Evolutionary conservation across 1,140 invertebrate species (phyloP), one percentile per base, ranked within the genome.

Genomic region (Melipona quadrifasciata): DNA sequence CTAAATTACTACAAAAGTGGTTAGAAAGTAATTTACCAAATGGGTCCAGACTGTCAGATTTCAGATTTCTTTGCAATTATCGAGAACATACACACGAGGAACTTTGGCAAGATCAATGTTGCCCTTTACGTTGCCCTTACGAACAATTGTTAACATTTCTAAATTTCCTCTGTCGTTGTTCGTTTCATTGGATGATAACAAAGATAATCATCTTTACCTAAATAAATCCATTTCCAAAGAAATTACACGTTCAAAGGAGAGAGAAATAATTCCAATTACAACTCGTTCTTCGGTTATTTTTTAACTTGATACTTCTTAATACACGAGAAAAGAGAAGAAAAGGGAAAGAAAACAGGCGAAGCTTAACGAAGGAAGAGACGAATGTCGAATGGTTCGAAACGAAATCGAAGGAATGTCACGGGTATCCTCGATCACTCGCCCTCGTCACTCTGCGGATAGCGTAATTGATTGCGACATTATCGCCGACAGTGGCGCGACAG

Each of bases 381-480:
- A 8, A 61, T 6, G 39, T n/a, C 1, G 70, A 24, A 14, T 11
- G 51, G 11, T 53, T 73, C 10, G 16, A 57, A n/a, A 11, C 2
- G 72, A 19, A 31, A 47, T 55, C 51, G 27, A 74, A 55, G 24
- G 72, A 31, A 74, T 31, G 31, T 55, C 51, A 51, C 27, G 34
- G 34, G 58, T 47, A 31, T 61, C n/a, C 47, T 47, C 64, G 67
- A 39, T 68, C 39, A 47, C 39, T 47, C 65, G 76, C 17, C 17
- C 19, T 11, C 47, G 19, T 71, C 53, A 58, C 31, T 58, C 27
- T 27, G 77, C 16, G 39, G 34, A 17, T 34, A 51, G 21, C 16
- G 71, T 81, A 81, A 74, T 81, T 64, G 57, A 74, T 81, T 34
- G 65, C 47, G 76, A 31, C 47, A 55, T 31, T 55, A 64, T 79